Evolutionary conservation across 1,140 invertebrate species (phyloP).

Genomic region (Diorhabda carinulata): DNA sequence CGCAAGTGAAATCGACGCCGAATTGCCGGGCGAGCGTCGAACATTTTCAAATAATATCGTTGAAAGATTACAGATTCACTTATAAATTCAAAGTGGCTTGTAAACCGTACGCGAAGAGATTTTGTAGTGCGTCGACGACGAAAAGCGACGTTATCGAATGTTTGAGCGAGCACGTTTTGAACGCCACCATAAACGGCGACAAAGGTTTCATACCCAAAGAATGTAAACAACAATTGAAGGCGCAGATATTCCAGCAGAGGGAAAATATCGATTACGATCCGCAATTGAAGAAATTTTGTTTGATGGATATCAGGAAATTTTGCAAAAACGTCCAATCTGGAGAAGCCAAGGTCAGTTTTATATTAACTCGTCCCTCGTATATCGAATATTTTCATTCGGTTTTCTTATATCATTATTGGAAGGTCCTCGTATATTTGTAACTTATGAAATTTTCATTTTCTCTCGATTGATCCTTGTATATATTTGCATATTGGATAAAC

Average conservation of each 20-base stretch:
- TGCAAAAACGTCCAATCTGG: slow-evolving; percentile 72
- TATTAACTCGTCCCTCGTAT: not conserved
- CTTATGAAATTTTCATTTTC: too few relatives aligned
- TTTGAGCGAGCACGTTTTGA: slow-evolving; percentile 82
- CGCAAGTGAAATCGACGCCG: slow-evolving; percentile 64
- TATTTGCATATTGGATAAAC: too few relatives aligned
- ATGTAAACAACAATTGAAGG: slow-evolving; percentile 82
- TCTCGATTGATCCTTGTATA: too few relatives aligned
- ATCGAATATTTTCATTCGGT: too few relatives aligned
- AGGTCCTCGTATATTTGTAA: too few relatives aligned
- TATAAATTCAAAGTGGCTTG: slow-evolving; percentile 93
- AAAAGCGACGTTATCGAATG: slow-evolving; percentile 88
- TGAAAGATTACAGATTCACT: slow-evolving; percentile 91
- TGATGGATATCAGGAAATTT: slow-evolving; percentile 69
- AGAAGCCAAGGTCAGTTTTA: slow-evolving; percentile 64
- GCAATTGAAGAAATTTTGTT: slow-evolving; percentile 69
- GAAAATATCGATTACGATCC: slow-evolving; percentile 85
- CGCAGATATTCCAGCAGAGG: slow-evolving; percentile 84
- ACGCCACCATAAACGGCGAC: slow-evolving; percentile 78
- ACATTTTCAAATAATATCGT: slow-evolving; percentile 86
- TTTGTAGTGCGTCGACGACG: slow-evolving; percentile 73
- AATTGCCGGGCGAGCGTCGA: slow-evolving; percentile 93
- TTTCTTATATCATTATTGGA: too few relatives aligned
- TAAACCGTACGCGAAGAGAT: slow-evolving; percentile 73
- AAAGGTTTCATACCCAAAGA: slow-evolving; percentile 76